phyloP scores from a whole-genome alignment of 2,113 vertebrate genomes.

The Tichodroma muraria region DNA sequence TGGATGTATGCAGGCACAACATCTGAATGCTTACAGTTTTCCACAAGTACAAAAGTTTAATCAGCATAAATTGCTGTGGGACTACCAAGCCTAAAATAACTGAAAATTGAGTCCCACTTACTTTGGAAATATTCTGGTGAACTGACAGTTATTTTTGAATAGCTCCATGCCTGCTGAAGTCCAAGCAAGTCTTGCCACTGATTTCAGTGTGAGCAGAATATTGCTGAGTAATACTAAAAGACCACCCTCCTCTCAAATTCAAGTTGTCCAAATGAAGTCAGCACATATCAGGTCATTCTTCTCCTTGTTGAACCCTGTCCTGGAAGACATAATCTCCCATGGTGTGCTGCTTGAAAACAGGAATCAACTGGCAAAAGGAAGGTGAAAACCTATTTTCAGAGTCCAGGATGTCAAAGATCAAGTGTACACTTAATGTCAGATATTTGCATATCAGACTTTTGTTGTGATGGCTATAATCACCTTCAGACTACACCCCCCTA shows the following conservation, averaged over 20 bases:
- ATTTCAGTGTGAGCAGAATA: not conserved
- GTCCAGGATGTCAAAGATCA: not conserved
- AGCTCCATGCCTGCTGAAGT: not conserved
- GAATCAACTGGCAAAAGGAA: not conserved
- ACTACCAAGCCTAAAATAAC: not conserved
- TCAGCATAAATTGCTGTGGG: not conserved
- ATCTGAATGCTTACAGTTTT: not conserved
- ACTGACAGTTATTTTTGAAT: not conserved
- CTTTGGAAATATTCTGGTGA: not conserved
- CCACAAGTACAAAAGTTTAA: not conserved
- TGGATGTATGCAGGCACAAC: not conserved
- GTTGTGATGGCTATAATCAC: not conserved
- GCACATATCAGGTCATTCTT: not conserved
- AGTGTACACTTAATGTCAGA: accelerated
- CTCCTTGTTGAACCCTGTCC: not conserved
- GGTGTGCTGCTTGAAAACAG: not conserved
- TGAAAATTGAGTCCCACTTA: not conserved
- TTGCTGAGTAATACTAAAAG: not conserved
- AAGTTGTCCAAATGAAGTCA: not conserved
- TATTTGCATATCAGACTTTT: not conserved
- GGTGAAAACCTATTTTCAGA: not conserved
- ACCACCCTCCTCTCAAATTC: not conserved
- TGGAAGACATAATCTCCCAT: not conserved
- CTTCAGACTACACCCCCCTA: not conserved
- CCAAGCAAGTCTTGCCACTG: not conserved